Evolutionary conservation across 2,888 invertebrate genomes (phyloP).

Genomic region (Erebia aethiops): DNA sequence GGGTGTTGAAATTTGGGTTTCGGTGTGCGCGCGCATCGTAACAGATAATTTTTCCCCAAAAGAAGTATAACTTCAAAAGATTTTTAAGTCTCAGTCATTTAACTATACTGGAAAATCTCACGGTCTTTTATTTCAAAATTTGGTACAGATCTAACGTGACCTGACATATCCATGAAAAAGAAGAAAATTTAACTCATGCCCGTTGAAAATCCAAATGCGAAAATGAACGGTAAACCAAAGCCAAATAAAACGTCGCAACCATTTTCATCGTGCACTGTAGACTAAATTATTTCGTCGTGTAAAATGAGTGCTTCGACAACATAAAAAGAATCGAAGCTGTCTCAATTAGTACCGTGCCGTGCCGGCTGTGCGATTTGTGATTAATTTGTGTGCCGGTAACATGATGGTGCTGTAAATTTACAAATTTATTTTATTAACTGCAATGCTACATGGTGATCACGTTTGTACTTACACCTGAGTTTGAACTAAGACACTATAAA

Average conservation of each 20-base stretch:
- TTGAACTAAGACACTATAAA: too few relatives aligned
- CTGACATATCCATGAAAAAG: not conserved
- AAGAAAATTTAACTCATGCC: not conserved
- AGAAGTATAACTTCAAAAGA: too few relatives aligned
- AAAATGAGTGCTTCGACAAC: constrained; percentile 6
- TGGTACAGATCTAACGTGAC: not conserved
- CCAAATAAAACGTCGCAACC: constrained; percentile 13
- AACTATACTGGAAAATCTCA: not conserved
- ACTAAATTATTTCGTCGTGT: constrained; percentile 8
- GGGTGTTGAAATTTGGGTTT: too few relatives aligned
- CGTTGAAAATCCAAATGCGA: constrained; percentile 3
- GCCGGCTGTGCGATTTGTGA: not conserved
- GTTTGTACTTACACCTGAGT: not conserved
- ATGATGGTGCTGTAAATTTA: not conserved
- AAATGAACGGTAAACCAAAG: constrained; percentile 7
- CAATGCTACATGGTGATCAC: not conserved
- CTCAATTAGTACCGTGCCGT: constrained; percentile 12
- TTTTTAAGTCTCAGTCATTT: not conserved
- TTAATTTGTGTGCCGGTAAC: constrained; percentile 8
- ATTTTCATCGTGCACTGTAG: not conserved
- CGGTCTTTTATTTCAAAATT: not conserved
- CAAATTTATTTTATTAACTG: too few relatives aligned
- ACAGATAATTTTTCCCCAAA: too few relatives aligned
- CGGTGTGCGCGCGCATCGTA: too few relatives aligned
- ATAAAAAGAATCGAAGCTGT: constrained; percentile 14